Base-by-base conservation (phyloP, 1,140 invertebrate species). In the Copidosoma floridanum region DNA sequence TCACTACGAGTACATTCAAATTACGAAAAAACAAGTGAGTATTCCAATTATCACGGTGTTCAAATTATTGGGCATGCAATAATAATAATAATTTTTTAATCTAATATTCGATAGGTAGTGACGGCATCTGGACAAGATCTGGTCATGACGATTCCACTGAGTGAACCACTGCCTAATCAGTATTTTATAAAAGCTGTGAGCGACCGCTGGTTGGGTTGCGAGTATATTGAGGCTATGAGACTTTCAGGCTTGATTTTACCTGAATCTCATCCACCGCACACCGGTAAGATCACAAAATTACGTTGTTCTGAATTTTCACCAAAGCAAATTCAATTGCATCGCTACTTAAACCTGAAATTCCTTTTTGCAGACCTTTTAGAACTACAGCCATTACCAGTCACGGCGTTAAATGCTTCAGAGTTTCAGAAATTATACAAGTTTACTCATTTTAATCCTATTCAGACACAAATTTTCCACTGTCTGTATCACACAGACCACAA, bases 381-480 rank as follows among this genome's bases (percentile, higher is more conserved):
- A 72, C 79, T 99, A 11, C 88, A 94, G 63, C 98, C 97, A 1
- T 76, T 99, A 35, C 92, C 97, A 24, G 83, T 95, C 6, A 87
- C 85, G 51, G 91, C 89, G 0, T 79, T 99, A 16, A 87, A 92
- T 55, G 88, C 97, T 69, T 72, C 83, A 0, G 69, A 82, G 3
- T 93, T 89, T 69, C 89, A 98, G 77, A 82, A 83, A 29, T 76
- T 99, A 1, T 99, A 97, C 81, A 87, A 83, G 18, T 99, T 99
- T 77, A 86, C 87, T 0, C 95, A 98, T 77, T 99, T 99, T 79
- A 99, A 99, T 82, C 95, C 97, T 2, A 95, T 99, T 70, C 98
- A 99, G 80, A 99, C 97, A 5, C 98, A 99, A 82, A 92, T 99
- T 40, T 99, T 99, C 77, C 94, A 98, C 77, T 92, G 91, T 63